A percentile compares a stretch with the other conserved stretches of the same genome.
These are phyloP conservation scores for Drosophila subpulchrella DNA, from an alignment of 1,140 invertebrate genomes.

Conservation along the genomic window DNA sequence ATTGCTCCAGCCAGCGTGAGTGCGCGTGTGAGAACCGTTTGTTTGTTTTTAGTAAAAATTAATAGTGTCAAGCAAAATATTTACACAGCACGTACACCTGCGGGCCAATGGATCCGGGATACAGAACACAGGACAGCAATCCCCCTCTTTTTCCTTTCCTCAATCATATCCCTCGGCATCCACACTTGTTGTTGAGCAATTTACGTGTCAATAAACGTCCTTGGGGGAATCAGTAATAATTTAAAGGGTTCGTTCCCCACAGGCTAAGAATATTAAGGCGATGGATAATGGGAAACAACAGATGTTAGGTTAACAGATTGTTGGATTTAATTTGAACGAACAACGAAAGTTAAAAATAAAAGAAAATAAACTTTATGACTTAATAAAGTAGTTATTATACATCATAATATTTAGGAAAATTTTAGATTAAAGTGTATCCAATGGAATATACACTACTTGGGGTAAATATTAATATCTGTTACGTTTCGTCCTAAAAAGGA, in stretches of 20 bases:
- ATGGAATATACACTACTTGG: no score
- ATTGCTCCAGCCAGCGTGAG: conserved; percentile 15
- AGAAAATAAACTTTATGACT: no score
- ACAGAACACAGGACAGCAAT: conserved; percentile 8
- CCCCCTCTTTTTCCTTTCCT: not conserved
- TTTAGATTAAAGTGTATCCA: no score
- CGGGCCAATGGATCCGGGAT: conserved; percentile 11
- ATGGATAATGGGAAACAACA: not conserved
- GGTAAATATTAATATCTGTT: no score
- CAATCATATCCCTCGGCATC: conserved; percentile 1
- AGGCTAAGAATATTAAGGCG: not conserved
- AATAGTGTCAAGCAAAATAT: conserved; percentile 69
- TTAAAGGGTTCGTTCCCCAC: conserved; percentile 21
- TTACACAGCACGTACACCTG: conserved; percentile 70
- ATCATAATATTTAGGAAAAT: no score
- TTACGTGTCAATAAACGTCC: conserved; percentile 60
- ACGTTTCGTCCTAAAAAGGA: no score
- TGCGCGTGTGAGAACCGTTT: conserved; percentile 28
- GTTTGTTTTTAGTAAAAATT: conserved; percentile 69
- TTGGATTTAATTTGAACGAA: not conserved
- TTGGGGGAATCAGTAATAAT: conserved; percentile 36
- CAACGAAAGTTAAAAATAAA: no score
- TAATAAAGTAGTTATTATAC: no score
- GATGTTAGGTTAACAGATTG: conserved; percentile 19
- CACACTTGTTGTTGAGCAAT: conserved; percentile 35